Percentiles rank a stretch among this genome's conserved stretches.
Evolutionary conservation across 2,888 invertebrate species (phyloP).

Genomic region (Dendrolimus pini): DNA sequence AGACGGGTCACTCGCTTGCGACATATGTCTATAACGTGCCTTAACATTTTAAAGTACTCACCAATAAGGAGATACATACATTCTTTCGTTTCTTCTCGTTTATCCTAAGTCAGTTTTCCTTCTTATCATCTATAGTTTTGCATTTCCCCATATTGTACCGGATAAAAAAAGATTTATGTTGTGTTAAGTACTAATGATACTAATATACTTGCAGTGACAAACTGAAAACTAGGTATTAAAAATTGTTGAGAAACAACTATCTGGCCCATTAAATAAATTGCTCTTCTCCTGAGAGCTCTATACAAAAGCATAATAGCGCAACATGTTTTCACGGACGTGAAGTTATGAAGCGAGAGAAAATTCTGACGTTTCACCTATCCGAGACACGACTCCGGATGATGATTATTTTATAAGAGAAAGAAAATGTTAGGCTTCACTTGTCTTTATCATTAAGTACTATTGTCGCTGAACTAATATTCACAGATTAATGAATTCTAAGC

Average conservation of each 20-base stretch:
- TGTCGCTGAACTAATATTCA: background rate
- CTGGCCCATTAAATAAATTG: conserved; percentile 62
- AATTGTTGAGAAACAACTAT: conserved; percentile 30
- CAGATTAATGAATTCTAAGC: background rate
- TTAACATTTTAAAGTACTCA: background rate
- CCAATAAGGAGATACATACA: no score
- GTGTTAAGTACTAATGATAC: no score
- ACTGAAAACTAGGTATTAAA: background rate
- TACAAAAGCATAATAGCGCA: conserved; percentile 35
- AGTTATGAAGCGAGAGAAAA: conserved; percentile 26
- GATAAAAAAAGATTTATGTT: no score
- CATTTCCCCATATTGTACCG: no score
- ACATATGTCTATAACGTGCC: background rate
- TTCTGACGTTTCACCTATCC: conserved; percentile 20
- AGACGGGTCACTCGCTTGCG: background rate
- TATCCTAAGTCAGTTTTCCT: no score
- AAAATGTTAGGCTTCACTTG: background rate
- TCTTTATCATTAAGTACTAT: background rate
- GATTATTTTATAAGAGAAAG: conserved; percentile 9
- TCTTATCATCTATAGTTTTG: no score
- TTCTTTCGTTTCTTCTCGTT: no score
- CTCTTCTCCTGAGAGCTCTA: conserved; percentile 39
- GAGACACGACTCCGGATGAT: conserved; percentile 5
- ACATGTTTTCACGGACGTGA: conserved; percentile 33
- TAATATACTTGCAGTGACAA: no score